Conservation (phyloP, 2,888 invertebrate species). For the Quadroppia sp. region DNA sequence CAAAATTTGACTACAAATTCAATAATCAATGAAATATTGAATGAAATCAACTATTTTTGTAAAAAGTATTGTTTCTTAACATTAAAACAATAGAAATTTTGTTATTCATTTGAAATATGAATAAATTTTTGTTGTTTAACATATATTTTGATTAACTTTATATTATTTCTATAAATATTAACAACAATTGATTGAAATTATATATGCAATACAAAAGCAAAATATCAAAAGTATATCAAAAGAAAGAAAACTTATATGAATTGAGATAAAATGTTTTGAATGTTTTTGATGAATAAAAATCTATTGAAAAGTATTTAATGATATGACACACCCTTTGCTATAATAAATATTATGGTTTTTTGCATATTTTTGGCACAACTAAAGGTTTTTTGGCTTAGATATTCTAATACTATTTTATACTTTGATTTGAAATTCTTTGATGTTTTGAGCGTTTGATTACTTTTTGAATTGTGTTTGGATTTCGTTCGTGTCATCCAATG, state of each 20-base stretch:
- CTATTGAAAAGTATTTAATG: conserved; percentile 16
- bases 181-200: conserved; percentile 7
- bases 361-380: background rate
- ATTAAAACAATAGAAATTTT: background rate
- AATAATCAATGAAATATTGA: too few relatives aligned
- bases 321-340: conserved; percentile 7
- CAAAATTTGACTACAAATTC: too few relatives aligned
- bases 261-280: conserved; percentile 7
- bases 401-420: background rate
- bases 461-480: too few relatives aligned
- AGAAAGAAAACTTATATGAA: background rate
- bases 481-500: too few relatives aligned
- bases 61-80: too few relatives aligned
- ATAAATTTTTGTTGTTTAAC: background rate
- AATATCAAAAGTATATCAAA: background rate
- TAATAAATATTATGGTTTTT: background rate
- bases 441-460: too few relatives aligned
- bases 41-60: too few relatives aligned
- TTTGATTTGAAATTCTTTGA: background rate
- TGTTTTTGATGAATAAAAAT: background rate
- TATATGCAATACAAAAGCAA: background rate
- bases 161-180: background rate
- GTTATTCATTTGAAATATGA: background rate
- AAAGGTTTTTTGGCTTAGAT: background rate
- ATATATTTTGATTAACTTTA: background rate